A percentile compares a stretch with the other conserved stretches of the same genome.
Conservation (phyloP, 2,888 invertebrate species). For the Scelioninae gen. 1 region DNA sequence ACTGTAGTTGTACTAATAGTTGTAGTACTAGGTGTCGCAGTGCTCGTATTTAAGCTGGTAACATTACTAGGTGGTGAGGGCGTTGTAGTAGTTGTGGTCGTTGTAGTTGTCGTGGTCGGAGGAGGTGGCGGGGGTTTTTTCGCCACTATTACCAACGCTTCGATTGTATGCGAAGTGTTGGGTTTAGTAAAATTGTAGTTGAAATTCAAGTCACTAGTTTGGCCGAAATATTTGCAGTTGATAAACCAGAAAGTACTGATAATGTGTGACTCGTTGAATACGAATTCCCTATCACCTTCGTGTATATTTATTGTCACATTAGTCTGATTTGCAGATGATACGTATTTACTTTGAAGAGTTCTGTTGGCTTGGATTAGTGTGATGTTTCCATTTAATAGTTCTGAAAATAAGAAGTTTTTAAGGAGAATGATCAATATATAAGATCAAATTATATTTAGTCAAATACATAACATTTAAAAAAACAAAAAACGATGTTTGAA, state of each 20-base stretch:
- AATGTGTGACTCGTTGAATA: constrained; percentile 85
- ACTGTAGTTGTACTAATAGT: constrained; percentile 31
- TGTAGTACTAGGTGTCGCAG: constrained; percentile 21
- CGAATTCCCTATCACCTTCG: constrained; percentile 87
- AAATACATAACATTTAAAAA: too few species aligned
- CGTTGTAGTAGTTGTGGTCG: constrained; percentile 49
- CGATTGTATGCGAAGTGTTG: constrained; percentile 87
- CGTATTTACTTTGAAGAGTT: constrained; percentile 86
- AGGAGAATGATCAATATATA: too few species aligned
- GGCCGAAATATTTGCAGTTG: constrained; percentile 89
- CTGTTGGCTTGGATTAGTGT: constrained; percentile 87
- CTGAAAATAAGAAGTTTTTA: constrained; percentile 84
- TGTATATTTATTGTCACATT: constrained; percentile 85
- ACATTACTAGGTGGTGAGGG: constrained; percentile 14
- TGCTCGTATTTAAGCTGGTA: constrained; percentile 7
- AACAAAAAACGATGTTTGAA: too few species aligned
- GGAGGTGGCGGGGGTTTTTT: constrained; percentile 86
- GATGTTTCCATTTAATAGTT: constrained; percentile 89
- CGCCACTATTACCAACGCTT: constrained; percentile 90
- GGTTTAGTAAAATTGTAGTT: constrained; percentile 87
- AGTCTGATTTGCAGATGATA: constrained; percentile 86
- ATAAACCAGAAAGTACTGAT: constrained; percentile 91
- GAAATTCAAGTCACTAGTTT: constrained; percentile 87
- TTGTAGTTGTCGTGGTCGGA: constrained; percentile 52
- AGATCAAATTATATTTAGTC: too few species aligned